Conservation (phyloP, 2,888 invertebrate species). For the Diarsia dahlii region DNA sequence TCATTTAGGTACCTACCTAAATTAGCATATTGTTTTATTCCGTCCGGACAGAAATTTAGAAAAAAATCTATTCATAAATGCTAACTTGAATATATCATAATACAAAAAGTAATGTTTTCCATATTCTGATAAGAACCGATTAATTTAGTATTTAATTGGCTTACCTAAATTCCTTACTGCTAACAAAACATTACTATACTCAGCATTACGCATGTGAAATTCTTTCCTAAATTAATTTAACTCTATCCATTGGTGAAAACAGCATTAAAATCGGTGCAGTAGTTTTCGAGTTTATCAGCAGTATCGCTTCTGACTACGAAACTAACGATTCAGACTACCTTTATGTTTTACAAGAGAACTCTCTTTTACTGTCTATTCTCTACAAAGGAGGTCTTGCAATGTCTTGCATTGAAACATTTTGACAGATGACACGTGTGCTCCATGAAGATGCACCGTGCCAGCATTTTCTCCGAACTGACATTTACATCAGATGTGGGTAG, state of each 20-base stretch:
- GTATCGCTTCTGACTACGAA: neutral
- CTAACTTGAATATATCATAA: neutral
- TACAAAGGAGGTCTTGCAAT: neutral
- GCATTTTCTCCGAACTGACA: conserved; percentile 36
- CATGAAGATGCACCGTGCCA: neutral
- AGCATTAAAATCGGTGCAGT: too few species aligned
- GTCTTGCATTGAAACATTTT: neutral
- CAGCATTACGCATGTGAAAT: too few species aligned
- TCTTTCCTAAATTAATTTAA: neutral
- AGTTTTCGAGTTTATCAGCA: too few species aligned
- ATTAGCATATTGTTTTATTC: neutral
- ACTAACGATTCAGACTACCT: neutral
- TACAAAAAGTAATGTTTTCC: neutral
- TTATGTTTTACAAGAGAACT: neutral
- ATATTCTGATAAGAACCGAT: neutral
- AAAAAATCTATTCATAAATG: neutral
- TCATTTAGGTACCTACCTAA: neutral
- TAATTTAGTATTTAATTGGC: neutral
- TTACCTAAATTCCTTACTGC: neutral
- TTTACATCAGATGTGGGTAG: conserved; percentile 30
- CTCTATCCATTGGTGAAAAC: too few species aligned
- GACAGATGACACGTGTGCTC: conserved; percentile 6
- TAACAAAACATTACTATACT: neutral
- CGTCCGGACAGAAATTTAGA: conserved; percentile 7
- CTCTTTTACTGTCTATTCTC: neutral